Evolutionary conservation across 2,888 invertebrate species (phyloP).

Genomic region (Idaea straminata): DNA sequence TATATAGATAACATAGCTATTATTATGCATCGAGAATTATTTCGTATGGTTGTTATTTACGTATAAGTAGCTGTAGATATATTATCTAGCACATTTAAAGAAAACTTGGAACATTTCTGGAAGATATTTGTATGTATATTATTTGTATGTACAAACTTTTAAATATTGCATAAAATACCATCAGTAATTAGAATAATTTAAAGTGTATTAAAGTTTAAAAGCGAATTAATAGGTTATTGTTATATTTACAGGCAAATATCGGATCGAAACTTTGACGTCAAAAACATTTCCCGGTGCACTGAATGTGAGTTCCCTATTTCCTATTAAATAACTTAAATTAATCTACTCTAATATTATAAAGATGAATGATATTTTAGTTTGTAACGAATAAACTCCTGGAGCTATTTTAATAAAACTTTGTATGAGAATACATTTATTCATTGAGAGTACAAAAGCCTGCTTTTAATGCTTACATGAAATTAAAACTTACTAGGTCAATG

Average conservation of each 20-base stretch:
- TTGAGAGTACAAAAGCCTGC: too few relatives aligned
- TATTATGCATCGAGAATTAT: too few relatives aligned
- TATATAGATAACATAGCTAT: too few relatives aligned
- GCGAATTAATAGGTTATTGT: conserved; percentile 12
- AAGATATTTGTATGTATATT: conserved; percentile 10
- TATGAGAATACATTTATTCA: too few relatives aligned
- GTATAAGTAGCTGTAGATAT: too few relatives aligned
- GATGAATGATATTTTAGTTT: neutral
- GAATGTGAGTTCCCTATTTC: conserved; percentile 61
- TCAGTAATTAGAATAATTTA: neutral
- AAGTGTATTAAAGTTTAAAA: neutral
- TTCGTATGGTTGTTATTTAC: too few relatives aligned
- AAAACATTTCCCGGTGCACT: conserved; percentile 80
- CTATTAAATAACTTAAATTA: conserved; percentile 2
- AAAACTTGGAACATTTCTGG: too few relatives aligned
- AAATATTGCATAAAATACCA: neutral
- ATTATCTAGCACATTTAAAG: too few relatives aligned
- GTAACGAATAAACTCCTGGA: too few relatives aligned
- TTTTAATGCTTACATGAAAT: too few relatives aligned
- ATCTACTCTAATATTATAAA: neutral
- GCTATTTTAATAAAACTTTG: too few relatives aligned
- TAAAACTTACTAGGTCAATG: too few relatives aligned
- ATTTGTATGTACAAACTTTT: conserved; percentile 2
- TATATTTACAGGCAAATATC: conserved; percentile 74
- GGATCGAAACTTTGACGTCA: conserved; percentile 78